These are phyloP conservation scores for Ahaetulla prasina DNA, from an alignment of 2,113 vertebrate genomes.

Conservation along the genomic window DNA sequence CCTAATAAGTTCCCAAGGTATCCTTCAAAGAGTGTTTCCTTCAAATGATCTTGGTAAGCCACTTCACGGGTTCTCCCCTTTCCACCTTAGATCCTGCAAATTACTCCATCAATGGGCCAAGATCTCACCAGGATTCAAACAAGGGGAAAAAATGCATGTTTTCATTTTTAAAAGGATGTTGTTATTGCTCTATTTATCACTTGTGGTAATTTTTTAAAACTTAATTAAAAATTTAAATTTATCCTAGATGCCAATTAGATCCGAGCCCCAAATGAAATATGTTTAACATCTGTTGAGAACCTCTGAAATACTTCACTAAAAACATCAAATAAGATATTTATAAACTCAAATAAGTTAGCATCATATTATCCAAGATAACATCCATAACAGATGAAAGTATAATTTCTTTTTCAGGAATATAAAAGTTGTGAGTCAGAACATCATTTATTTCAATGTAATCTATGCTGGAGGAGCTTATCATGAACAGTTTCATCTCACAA, in stretches of 20 bases:
- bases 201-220: not conserved
- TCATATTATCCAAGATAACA: not conserved
- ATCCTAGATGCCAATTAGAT: not conserved
- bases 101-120: not conserved
- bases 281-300: not conserved
- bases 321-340: not conserved
- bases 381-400: not conserved
- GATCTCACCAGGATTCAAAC: not conserved
- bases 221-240: not conserved
- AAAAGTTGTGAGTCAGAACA: not conserved
- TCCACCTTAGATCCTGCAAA: not conserved
- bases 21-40: not conserved
- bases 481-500: not conserved
- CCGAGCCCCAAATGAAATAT: not conserved
- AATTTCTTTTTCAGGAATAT: not conserved
- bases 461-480: not conserved
- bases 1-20: not conserved
- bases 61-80: not conserved
- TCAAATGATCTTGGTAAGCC: not conserved
- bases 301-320: not conserved
- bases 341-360: not conserved
- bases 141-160: not conserved
- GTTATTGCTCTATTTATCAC: not conserved
- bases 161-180: not conserved
- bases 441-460: not conserved